Conservation (phyloP, 2,888 invertebrate genomes). For the Cistogaster globosa region DNA sequence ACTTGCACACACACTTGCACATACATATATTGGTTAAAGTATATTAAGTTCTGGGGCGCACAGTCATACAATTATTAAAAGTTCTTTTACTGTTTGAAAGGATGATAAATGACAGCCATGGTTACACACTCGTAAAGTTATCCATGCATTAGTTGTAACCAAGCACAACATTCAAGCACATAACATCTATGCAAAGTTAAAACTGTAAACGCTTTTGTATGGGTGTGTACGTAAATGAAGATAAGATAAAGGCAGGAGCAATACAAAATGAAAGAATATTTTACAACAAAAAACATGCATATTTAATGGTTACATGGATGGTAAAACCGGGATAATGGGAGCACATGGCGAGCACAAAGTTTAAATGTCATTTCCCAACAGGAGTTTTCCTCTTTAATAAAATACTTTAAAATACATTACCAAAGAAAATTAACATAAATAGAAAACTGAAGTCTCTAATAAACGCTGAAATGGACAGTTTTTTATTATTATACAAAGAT, state of each 20-base stretch:
- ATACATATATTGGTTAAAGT: background rate
- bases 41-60: background rate
- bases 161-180: background rate
- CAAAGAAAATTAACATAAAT: no score
- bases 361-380: slow-evolving; percentile 51
- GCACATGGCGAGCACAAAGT: slow-evolving; percentile 32
- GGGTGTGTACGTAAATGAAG: background rate
- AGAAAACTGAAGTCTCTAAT: background rate
- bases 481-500: background rate
- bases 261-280: slow-evolving; percentile 15
- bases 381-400: slow-evolving; percentile 9
- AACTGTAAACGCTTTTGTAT: background rate
- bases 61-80: slow-evolving; percentile 12
- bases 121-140: slow-evolving; percentile 10
- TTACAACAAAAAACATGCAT: slow-evolving; percentile 21
- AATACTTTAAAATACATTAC: background rate
- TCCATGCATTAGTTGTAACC: background rate
- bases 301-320: background rate
- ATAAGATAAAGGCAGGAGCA: slow-evolving; percentile 8
- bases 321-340: background rate
- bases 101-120: slow-evolving; percentile 24
- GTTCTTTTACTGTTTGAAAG: slow-evolving; percentile 1
- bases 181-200: slow-evolving; percentile 25
- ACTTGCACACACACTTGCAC: background rate
- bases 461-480: background rate